Base-by-base conservation (phyloP, 2,888 invertebrate genomes). In the Keiferia lycopersicella region DNA sequence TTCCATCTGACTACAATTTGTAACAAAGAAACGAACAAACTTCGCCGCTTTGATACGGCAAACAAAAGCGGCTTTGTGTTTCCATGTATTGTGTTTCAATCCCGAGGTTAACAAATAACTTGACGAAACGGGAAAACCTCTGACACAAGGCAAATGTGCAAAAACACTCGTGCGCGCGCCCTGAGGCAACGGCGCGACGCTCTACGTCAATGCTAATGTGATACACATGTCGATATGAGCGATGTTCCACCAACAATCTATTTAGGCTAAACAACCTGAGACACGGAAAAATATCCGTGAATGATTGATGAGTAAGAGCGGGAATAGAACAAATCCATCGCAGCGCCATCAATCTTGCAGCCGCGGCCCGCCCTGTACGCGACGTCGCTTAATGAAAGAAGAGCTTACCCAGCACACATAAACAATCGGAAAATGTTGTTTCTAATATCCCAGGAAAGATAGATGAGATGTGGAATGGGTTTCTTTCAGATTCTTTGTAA, bases 311-410 rank as follows among this genome's bases (percentile, higher is more conserved):
- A 90, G 85, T 79, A 79, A 75, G 81, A 80, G 81, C 86, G 82
- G 85, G 90, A 88, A 91, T 91, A 88, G 89, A 91, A 91, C 91
- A 89, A 91, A 91, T 91, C 91, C 90, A 88, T 89, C 86, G 80
- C 72, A 76, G 77, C 74, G 79, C 83, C 88, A 91, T 91, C 91
- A 91, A 91, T 91, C 91, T 91, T 90, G 80, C 63, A 34, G 56
- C 50, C 20, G 81, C 75, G 79, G 80, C 78, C 74, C 75, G 77
- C 83, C 81, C 83, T 87, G 86, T 83, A 76, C 78, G 83, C 84
- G 86, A 86, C 86, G 85, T 84, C 83, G 81, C 84, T 81, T 90
- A 89, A 89, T 91, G 91, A 91, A 91, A 91, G 88, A 87, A 87
- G 86, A 88, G 88, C 88, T 90, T 86, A 87, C 86, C 74, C 82